Evolutionary conservation across 2,888 invertebrate species (phyloP).

Genomic region (Cremastinae sp.): DNA sequence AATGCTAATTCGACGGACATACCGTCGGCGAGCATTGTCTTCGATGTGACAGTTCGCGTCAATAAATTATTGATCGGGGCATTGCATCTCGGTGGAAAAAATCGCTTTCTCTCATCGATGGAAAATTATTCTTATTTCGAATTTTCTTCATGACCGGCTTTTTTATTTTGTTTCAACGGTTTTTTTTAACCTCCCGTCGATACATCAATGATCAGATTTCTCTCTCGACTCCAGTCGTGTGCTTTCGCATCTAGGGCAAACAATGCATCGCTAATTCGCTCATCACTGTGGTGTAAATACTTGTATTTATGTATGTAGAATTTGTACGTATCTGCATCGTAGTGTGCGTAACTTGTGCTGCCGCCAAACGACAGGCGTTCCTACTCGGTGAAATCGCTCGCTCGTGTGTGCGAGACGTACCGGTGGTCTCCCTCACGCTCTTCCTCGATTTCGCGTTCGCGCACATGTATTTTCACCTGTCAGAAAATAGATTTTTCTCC

Average conservation of each 20-base stretch:
- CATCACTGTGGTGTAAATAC: conserved; percentile 10
- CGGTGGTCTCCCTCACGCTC: conserved; percentile 32
- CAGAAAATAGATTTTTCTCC: conserved; percentile 53
- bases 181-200: no score
- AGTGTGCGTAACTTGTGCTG: conserved; percentile 37
- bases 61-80: conserved; percentile 64
- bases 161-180: no score
- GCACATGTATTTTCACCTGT: conserved; percentile 60
- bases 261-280: conserved; percentile 19
- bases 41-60: conserved; percentile 56
- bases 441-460: conserved; percentile 38
- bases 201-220: no score
- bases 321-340: background rate
- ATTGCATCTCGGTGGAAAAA: conserved; percentile 31
- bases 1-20: conserved; percentile 14
- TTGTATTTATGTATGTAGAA: conserved; percentile 1
- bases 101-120: no score
- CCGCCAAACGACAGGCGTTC: conserved; percentile 48
- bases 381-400: conserved; percentile 48
- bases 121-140: no score
- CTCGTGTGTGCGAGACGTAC: conserved; percentile 19
- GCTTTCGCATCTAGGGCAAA: conserved; percentile 39
- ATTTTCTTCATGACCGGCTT: no score
- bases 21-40: conserved; percentile 38
- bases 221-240: no score